Evolutionary conservation across 2,888 invertebrate genomes (phyloP).

Genomic region (Crepidodera aurea): DNA sequence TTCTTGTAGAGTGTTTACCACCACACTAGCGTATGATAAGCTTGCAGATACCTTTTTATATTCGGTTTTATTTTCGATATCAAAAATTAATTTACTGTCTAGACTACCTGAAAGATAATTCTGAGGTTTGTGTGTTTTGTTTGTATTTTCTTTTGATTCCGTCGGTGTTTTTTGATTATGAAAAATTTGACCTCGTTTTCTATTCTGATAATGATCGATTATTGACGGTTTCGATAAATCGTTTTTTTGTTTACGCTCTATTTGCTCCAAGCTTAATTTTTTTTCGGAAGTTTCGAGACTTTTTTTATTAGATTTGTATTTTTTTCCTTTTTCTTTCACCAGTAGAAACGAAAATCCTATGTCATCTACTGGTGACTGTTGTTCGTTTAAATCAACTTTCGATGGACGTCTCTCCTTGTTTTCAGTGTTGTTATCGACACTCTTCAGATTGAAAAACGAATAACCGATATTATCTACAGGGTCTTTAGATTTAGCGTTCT

Average conservation of each 20-base stretch:
- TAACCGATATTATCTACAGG: constrained; percentile 36
- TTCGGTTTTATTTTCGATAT: constrained; percentile 31
- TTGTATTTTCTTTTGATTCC: constrained; percentile 4
- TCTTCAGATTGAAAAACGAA: constrained; percentile 35
- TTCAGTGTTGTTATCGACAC: constrained; percentile 12
- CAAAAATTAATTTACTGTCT: constrained; percentile 19
- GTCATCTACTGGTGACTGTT: constrained; percentile 21
- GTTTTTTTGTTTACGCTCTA: constrained; percentile 32
- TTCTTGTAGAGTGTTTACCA: constrained; percentile 38
- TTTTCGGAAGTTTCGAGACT: constrained; percentile 31
- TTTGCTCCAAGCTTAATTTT: constrained; percentile 35
- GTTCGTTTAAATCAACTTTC: constrained; percentile 27
- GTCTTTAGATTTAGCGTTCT: neutral
- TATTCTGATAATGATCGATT: constrained; percentile 44
- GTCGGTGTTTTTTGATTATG: neutral
- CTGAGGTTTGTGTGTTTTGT: constrained; percentile 10
- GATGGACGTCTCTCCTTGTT: constrained; percentile 20
- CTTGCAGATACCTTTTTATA: constrained; percentile 45
- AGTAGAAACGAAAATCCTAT: constrained; percentile 46
- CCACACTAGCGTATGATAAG: constrained; percentile 49
- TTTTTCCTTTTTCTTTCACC: constrained; percentile 44
- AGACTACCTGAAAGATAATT: constrained; percentile 5
- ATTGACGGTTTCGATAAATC: constrained; percentile 40
- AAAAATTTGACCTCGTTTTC: constrained; percentile 14
- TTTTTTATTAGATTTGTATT: constrained; percentile 34